Evolutionary conservation across 1,140 invertebrate genomes (phyloP).

Genomic region (Nebria ingens): DNA sequence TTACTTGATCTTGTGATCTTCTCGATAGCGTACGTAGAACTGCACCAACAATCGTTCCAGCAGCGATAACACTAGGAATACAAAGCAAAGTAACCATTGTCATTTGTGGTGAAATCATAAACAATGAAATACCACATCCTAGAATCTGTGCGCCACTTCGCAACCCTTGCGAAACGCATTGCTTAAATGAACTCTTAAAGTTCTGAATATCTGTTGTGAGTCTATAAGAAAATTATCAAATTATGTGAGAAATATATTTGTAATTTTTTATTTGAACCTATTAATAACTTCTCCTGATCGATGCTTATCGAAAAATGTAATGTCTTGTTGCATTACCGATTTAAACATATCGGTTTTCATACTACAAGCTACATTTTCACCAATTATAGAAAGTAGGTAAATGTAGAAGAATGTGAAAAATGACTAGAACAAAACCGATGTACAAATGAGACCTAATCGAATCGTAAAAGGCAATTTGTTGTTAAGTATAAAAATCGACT

Average conservation of each 20-base stretch:
- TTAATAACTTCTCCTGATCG: constrained; percentile 86
- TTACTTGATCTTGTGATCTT: constrained; percentile 67
- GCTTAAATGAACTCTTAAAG: constrained; percentile 93
- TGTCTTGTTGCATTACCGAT: constrained; percentile 77
- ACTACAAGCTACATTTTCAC: constrained; percentile 72
- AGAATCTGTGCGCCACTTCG: constrained; percentile 72
- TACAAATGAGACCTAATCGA: constrained; percentile 12
- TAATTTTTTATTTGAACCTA: constrained; percentile 39
- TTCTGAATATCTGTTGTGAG: constrained; percentile 91
- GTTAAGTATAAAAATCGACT: too few relatives aligned
- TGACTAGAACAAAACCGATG: constrained; percentile 46
- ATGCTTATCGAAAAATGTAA: constrained; percentile 83
- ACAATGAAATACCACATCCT: constrained; percentile 67
- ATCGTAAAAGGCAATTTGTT: too few relatives aligned
- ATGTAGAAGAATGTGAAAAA: constrained; percentile 85
- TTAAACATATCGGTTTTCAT: constrained; percentile 74
- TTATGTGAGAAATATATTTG: neutral
- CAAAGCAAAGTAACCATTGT: constrained; percentile 69
- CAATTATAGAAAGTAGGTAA: constrained; percentile 70
- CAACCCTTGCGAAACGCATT: constrained; percentile 80
- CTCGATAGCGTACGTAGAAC: constrained; percentile 61
- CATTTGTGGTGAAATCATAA: constrained; percentile 79
- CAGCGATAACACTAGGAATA: constrained; percentile 69
- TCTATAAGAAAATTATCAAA: constrained; percentile 37
- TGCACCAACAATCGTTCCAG: constrained; percentile 65